Evolutionary conservation across 1,140 invertebrate genomes (phyloP), one percentile per base, ranked within the genome.

Genomic region (Zaprionus tsacasi): DNA sequence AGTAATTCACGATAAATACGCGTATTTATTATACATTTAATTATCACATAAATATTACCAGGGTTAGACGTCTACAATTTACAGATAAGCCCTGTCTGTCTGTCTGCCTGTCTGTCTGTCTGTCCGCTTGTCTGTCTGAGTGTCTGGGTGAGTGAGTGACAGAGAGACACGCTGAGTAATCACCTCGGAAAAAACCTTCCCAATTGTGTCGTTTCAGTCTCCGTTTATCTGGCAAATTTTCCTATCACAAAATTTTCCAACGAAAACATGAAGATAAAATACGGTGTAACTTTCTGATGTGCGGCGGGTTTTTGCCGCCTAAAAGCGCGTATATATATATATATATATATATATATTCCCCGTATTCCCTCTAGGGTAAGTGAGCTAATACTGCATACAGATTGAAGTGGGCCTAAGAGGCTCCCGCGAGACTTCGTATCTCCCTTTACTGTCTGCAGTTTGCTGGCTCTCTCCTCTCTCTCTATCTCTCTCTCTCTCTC

Each of bases 221-320:
- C n/a, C 12, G n/a, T 50, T 11, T 50, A 50, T 50, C 45, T 50
- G 45, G 45, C 17, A 50, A 50, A 12, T 50, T 50, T 50, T 50
- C 45, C 45, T 50, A 50, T 50, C 45, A 25, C 40, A 25, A 50
- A 50, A 50, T 21, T 50, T 50, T 50, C 45, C 45, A 50, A 11
- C 15, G 45, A 48, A 48, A 10, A 43, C 13, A 43, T n/a, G n/a
- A n/a, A 45, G 40, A 45, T 45, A 45, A 45, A 15, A 45, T n/a
- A 2, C 21, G 21, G 21, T 45, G n/a, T 35, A 7, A 8, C 10
- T 35, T 45, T 45, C 15, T 17, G 40, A 43, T 43, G 40, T 15
- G 40, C n/a, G 40, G 40, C n/a, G 40, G 40, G 13, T 45, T 15
- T 45, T 45, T 45, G 15, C 40, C 40, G n/a, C 13, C 7, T 15